Evolutionary conservation across 2,797 vertebrate species (phyloP), one percentile per base, ranked within the genome.

Genomic region (Girardinus metallicus): DNA sequence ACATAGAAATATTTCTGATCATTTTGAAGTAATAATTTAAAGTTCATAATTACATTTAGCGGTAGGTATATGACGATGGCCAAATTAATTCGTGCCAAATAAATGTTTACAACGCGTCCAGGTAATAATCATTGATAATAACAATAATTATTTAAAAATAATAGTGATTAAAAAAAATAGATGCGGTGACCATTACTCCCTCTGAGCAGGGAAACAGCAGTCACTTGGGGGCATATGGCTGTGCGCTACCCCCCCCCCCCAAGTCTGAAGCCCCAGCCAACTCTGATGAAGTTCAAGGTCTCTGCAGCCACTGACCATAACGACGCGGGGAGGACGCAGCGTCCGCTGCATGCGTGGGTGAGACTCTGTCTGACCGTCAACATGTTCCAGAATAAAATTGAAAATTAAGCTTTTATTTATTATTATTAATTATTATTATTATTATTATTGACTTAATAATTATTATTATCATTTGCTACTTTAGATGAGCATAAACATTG

Each of bases 211-310:
- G 84, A 85, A 88, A 86, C 87, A 87, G 82, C 87, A 78, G 88
- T 83, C 77, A 88, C 85, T 90, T 75, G 78, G 77, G 87, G 88
- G 92, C 96, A 95, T 95, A 93, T 96, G 95, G 94, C 92, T 94
- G 94, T 88, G 91, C 92, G 91, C 89, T 87, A 93, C 75, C 76
- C 83, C 43, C 2, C 11, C 86, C 90, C 75, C 80, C 83, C 75
- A 85, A 89, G 81, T 87, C 90, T 91, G 88, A 87, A 87, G 90
- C 83, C 91, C 79, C 79, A 90, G 82, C 89, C 91, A 85, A 87
- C 83, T 87, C 90, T 91, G 83, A 80, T 93, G 91, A 96, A 97
- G 95, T 93, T 95, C 94, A 95, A 93, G 93, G 87, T 94, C 93
- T 88, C 88, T 83, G 91, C 84, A 81, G 85, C 87, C 85, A 93